phyloP scores from a whole-genome alignment of 2,888 invertebrate genomes.

The Acrobasis repandana region DNA sequence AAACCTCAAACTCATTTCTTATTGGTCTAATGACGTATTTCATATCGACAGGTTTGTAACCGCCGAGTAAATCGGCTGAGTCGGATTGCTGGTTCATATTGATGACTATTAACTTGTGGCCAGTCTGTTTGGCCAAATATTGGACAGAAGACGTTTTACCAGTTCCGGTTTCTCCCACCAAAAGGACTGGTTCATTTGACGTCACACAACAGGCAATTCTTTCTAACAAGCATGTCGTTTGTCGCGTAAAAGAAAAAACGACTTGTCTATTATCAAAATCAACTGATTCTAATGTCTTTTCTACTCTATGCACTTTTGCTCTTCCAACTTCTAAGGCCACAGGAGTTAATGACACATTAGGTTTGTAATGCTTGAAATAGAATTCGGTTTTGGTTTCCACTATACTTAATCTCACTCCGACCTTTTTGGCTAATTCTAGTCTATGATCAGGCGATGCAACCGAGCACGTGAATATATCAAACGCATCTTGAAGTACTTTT shows the following conservation, averaged over 20 bases:
- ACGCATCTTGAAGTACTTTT: constrained; percentile 92
- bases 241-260: constrained; percentile 92
- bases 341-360: constrained; percentile 84
- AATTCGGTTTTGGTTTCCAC: constrained; percentile 91
- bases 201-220: constrained; percentile 92
- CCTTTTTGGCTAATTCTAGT: constrained; percentile 86
- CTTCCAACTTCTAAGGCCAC: constrained; percentile 88
- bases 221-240: constrained; percentile 92
- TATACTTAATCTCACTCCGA: constrained; percentile 92
- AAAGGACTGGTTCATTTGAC: constrained; percentile 93
- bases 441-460: constrained; percentile 85
- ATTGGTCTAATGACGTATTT: constrained; percentile 92
- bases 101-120: constrained; percentile 94
- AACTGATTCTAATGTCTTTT: constrained; percentile 63
- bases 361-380: constrained; percentile 90
- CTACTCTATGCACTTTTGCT: constrained; percentile 76
- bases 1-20: constrained; percentile 89
- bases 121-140: constrained; percentile 92
- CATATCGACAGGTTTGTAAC: constrained; percentile 97
- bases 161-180: constrained; percentile 99
- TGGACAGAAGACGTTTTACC: constrained; percentile 98
- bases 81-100: constrained; percentile 99
- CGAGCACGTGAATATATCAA: constrained; percentile 95
- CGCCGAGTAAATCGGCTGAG: constrained; percentile 97
- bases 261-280: constrained; percentile 67